A percentile compares a stretch with the other conserved stretches of the same genome.
These are phyloP conservation scores for Hipposideros larvatus DNA, from an alignment of 2,797 vertebrate genomes.

Conservation along the genomic window DNA sequence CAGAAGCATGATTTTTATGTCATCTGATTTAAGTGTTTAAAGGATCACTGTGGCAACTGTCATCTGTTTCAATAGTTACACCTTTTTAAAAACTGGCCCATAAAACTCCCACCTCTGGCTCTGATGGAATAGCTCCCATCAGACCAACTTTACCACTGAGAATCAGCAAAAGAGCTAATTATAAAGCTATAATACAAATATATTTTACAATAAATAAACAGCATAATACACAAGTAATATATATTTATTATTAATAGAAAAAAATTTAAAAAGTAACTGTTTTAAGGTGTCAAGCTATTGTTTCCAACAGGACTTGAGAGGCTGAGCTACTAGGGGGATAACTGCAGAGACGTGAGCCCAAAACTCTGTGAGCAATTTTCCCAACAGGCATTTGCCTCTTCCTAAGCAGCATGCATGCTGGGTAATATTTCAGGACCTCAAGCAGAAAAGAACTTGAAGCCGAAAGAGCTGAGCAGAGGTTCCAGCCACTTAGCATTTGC, in stretches of 20 bases:
- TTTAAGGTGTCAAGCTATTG: background rate
- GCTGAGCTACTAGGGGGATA: background rate
- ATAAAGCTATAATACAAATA: background rate
- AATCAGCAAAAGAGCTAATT: background rate
- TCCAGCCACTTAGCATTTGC: background rate
- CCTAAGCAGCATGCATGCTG: background rate
- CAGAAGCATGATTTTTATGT: background rate
- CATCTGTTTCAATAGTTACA: background rate
- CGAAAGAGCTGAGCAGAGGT: background rate
- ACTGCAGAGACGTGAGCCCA: background rate
- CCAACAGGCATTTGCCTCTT: background rate
- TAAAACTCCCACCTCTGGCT: background rate
- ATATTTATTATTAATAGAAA: background rate
- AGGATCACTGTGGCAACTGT: background rate
- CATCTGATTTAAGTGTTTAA: background rate
- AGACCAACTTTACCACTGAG: background rate
- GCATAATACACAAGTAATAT: background rate
- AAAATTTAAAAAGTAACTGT: background rate
- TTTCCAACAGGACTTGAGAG: background rate
- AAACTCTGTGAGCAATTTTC: background rate
- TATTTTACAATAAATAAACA: background rate
- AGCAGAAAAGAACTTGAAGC: background rate
- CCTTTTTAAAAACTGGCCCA: background rate
- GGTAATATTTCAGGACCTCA: background rate
- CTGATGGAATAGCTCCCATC: background rate